phyloP scores from a whole-genome alignment of 2,113 vertebrate genomes.

The Dicrurus megarhynchus region DNA sequence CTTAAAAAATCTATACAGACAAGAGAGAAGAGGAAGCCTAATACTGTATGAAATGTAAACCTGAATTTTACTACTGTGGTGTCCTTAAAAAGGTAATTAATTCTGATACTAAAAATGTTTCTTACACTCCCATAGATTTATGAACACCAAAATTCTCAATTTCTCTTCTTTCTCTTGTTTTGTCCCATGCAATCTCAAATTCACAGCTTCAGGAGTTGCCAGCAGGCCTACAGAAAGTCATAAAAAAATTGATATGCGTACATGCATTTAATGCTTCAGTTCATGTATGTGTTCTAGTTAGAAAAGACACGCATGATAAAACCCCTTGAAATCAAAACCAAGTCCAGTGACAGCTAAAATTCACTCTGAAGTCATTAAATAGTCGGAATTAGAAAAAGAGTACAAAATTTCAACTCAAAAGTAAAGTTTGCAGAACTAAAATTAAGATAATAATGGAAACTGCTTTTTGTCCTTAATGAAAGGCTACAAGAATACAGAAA shows the following conservation, averaged over 20 bases:
- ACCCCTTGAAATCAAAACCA: not conserved
- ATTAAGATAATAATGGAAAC: not conserved
- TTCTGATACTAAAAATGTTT: not conserved
- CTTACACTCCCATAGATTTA: not conserved
- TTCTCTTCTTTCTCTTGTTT: not conserved
- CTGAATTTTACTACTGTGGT: not conserved
- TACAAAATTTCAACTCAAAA: not conserved
- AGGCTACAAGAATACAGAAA: not conserved
- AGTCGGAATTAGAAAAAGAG: not conserved
- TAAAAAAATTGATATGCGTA: not conserved
- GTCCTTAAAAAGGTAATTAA: not conserved
- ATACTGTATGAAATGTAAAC: not conserved
- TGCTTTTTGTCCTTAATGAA: not conserved
- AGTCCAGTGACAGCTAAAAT: not conserved
- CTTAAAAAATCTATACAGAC: not conserved
- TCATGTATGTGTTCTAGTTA: not conserved
- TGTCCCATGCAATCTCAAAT: not conserved
- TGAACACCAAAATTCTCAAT: not conserved
- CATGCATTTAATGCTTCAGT: not conserved
- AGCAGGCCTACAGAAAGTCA: not conserved
- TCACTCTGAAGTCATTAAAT: not conserved
- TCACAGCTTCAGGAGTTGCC: not conserved
- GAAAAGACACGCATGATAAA: not conserved
- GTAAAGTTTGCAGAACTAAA: not conserved
- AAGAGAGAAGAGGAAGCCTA: not conserved